Conservation (phyloP, 2,797 vertebrate species). For the Takifugu ocellatus region DNA sequence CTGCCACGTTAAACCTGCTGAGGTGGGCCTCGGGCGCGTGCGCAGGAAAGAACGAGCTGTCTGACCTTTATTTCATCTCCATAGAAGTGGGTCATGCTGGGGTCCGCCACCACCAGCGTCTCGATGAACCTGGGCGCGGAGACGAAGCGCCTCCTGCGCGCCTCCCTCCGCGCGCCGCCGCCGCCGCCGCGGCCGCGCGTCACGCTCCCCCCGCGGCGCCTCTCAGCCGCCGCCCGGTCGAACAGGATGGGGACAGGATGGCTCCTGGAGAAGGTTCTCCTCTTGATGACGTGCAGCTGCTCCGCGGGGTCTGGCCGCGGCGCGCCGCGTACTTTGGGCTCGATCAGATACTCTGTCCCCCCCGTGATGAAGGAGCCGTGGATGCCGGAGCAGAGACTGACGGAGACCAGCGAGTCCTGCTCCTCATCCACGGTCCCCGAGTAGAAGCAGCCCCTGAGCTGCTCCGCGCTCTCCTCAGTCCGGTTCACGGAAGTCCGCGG, state of each 20-base stretch:
- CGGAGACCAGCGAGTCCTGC: conserved; percentile 79
- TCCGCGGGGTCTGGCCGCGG: conserved; percentile 45
- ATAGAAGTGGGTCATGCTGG: conserved; percentile 89
- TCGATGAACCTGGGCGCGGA: conserved; percentile 91
- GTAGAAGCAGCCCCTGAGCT: conserved; percentile 83
- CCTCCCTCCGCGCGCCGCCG: conserved; percentile 52
- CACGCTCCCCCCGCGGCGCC: conserved; percentile 37
- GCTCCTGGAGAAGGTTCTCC: conserved; percentile 49
- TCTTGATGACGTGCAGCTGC: conserved; percentile 79
- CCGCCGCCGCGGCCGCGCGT: conserved; percentile 35
- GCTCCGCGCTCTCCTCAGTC: conserved; percentile 37
- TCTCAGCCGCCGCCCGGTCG: conserved; percentile 41
- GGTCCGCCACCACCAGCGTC: conserved; percentile 89
- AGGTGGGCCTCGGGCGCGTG: conserved; percentile 18
- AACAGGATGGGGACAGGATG: conserved; percentile 28
- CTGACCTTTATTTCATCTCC: conserved; percentile 89
- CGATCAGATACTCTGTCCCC: conserved; percentile 82
- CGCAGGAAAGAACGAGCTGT: conserved; percentile 33
- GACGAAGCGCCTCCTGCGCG: conserved; percentile 80
- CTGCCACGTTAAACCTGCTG: not conserved
- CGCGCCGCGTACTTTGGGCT: conserved; percentile 68
- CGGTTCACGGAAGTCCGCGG: conserved; percentile 29
- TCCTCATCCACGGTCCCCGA: conserved; percentile 80
- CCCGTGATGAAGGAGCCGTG: conserved; percentile 84
- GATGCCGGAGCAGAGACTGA: conserved; percentile 87